Conservation (phyloP, 1,140 invertebrate species). For the Acromyrmex heyeri region DNA sequence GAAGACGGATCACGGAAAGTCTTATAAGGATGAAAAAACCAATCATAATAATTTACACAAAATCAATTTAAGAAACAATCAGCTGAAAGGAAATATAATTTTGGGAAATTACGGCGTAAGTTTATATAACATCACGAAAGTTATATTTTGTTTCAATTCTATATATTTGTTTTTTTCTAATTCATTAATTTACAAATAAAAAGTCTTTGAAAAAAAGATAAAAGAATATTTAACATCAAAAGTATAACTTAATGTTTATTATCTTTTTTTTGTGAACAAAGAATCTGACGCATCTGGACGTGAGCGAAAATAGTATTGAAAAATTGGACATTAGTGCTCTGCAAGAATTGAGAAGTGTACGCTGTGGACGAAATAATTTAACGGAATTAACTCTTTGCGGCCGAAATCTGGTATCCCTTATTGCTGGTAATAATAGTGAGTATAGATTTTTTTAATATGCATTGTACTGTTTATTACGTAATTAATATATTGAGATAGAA, state of each 20-base stretch:
- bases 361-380: conserved; percentile 91
- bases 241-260: neutral
- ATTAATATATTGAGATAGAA: neutral
- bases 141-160: neutral
- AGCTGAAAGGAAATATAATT: conserved; percentile 93
- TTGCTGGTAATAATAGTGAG: conserved; percentile 92
- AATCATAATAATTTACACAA: conserved; percentile 88
- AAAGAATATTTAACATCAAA: neutral
- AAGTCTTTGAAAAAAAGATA: neutral
- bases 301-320: conserved; percentile 93
- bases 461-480: neutral
- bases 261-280: conserved; percentile 76
- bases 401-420: conserved; percentile 89
- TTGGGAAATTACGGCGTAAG: conserved; percentile 94
- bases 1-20: conserved; percentile 80
- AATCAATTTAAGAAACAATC: conserved; percentile 91
- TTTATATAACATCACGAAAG: conserved; percentile 60
- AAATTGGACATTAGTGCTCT: conserved; percentile 91
- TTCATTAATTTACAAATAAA: conserved; percentile 12
- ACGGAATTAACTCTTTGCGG: conserved; percentile 91
- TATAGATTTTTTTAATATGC: neutral
- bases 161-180: conserved; percentile 35
- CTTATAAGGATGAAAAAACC: conserved; percentile 81
- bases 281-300: conserved; percentile 91
- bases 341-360: conserved; percentile 90